Percentiles rank a stretch among this genome's conserved stretches.
These are phyloP conservation scores for Gulo gulo DNA, from an alignment of 2,113 vertebrate genomes.

Conservation along the genomic window DNA sequence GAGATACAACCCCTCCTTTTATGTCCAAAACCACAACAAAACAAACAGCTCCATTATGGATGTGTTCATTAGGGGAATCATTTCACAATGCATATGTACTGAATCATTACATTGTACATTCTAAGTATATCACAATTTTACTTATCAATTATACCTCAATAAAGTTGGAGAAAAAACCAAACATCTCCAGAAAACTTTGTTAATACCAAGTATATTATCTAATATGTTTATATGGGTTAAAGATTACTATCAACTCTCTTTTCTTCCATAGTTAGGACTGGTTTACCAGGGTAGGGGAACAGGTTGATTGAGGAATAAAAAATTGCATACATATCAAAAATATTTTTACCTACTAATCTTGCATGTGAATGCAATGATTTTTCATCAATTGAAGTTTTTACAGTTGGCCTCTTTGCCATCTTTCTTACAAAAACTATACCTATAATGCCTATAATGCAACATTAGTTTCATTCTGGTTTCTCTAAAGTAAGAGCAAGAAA, in stretches of 20 bases:
- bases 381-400: neutral
- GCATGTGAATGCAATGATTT: neutral
- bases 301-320: neutral
- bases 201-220: neutral
- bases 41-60: neutral
- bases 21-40: neutral
- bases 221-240: neutral
- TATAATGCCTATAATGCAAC: neutral
- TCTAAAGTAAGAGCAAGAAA: neutral
- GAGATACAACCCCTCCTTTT: neutral
- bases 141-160: neutral
- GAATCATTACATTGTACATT: neutral
- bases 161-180: neutral
- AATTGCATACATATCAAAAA: neutral
- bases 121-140: neutral
- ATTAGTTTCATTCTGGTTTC: constrained; percentile 9
- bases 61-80: neutral
- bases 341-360: constrained; percentile 7
- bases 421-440: neutral
- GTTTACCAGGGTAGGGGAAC: neutral
- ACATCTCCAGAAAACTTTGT: neutral
- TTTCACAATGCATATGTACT: neutral
- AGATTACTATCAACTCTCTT: neutral
- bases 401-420: neutral
- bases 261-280: neutral